phyloP scores from a whole-genome alignment of 2,888 invertebrate genomes.

The Polylopha cassiicola region DNA sequence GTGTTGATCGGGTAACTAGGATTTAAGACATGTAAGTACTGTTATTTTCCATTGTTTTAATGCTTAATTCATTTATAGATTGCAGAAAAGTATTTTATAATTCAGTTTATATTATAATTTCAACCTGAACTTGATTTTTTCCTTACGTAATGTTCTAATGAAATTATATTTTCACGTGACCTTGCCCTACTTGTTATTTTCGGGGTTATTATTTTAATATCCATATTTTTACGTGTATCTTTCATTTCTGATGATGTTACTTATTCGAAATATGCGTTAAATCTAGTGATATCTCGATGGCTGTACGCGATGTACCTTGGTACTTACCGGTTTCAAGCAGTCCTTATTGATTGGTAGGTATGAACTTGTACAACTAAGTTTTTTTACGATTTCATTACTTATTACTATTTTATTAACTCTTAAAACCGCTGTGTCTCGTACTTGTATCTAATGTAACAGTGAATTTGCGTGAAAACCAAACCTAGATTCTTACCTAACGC shows the following conservation, averaged over 20 bases:
- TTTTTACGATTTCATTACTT: too few species aligned
- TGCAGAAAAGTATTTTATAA: neutral
- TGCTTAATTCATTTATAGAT: neutral
- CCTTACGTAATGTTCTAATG: slow-evolving; percentile 69
- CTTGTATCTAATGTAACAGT: too few species aligned
- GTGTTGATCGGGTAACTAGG: slow-evolving; percentile 57
- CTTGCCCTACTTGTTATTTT: slow-evolving; percentile 53
- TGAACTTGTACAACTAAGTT: too few species aligned
- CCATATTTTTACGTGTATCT: neutral
- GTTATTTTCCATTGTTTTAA: slow-evolving; percentile 13
- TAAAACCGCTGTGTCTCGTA: too few species aligned
- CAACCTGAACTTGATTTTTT: slow-evolving; percentile 29
- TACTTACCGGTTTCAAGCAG: slow-evolving; percentile 16
- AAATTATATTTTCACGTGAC: slow-evolving; percentile 72
- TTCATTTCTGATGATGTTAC: neutral
- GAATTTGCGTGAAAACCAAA: too few species aligned
- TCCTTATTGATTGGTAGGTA: slow-evolving; percentile 19
- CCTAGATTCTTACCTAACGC: too few species aligned
- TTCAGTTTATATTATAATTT: slow-evolving; percentile 1
- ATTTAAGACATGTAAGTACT: slow-evolving; percentile 69
- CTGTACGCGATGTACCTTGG: neutral
- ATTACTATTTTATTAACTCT: too few species aligned
- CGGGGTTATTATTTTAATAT: slow-evolving; percentile 11
- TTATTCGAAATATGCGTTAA: neutral
- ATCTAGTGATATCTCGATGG: slow-evolving; percentile 4